Percentiles rank a stretch among this genome's conserved stretches.
phyloP scores from a whole-genome alignment of 2,113 vertebrate species.

The Trachemys scripta region DNA sequence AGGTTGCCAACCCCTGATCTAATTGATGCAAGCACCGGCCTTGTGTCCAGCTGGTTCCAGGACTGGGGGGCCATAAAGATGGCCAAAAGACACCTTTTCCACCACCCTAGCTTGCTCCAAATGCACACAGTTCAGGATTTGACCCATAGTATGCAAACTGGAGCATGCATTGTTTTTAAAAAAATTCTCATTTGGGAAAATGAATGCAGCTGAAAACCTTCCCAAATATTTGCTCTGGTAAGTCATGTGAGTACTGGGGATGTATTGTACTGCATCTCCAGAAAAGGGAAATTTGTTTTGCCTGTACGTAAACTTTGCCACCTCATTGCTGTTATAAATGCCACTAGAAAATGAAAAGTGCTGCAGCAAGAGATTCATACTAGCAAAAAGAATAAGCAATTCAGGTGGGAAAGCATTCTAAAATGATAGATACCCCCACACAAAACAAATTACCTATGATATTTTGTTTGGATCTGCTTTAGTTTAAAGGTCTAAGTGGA shows the following conservation, averaged over 20 bases:
- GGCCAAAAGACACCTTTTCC: not conserved
- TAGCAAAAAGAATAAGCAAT: not conserved
- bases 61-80: not conserved
- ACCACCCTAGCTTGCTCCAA: not conserved
- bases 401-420: not conserved
- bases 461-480: not conserved
- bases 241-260: not conserved
- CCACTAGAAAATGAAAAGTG: not conserved
- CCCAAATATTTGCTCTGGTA: not conserved
- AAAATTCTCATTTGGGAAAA: not conserved
- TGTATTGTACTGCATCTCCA: not conserved
- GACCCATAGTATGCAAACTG: not conserved
- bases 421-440: not conserved
- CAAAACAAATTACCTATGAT: not conserved
- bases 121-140: not conserved
- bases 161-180: not conserved
- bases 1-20: too few relatives aligned
- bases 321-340: not conserved
- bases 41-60: not conserved
- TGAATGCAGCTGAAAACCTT: not conserved
- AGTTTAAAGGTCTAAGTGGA: not conserved
- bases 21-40: too few relatives aligned
- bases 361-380: not conserved
- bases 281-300: not conserved
- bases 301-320: not conserved